Base-by-base conservation (phyloP, 2,888 invertebrate genomes). In the Diploptera punctata region DNA sequence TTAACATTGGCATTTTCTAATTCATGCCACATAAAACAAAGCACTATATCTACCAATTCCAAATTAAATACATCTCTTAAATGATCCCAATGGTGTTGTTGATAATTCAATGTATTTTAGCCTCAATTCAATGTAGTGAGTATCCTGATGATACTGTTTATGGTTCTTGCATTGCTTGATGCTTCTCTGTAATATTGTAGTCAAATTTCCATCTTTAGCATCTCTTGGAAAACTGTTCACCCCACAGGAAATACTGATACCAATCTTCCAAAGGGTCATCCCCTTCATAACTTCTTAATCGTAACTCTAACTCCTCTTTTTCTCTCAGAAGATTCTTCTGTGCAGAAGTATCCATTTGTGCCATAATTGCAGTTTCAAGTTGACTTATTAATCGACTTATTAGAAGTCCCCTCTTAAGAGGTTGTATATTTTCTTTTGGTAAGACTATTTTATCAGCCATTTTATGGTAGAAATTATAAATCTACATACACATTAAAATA, bases 201-300 rank as follows among this genome's bases (percentile, higher is more conserved):
- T 87, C 74, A 97, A 85, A 71, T 94, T 93, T 10, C 93, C 92
- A 79, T 95, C 94, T 79, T 91, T 92, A 2, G 96, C 96, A 81
- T 93, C 93, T 79, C 94, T 95, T 21, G 97, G 96, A 83, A 88
- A 97, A 79, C 92, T 98, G 97, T 80, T 98, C 97, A 67, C 95
- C 89, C 97, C 97, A 98, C 71, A 89, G 88, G 74, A 97, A 93
- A 80, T 97, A 97, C 74, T 91, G 90, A 80, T 92, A 93, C 93
- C 97, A 97, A 47, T 92, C 90, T 78, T 93, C 92, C 74, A 98
- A 82, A 0, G 96, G 96, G 84, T 98, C 98, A 74, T 92, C 88
- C 0, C 97, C 97, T 73, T 87, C 86, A 80, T 97, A 97, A 71
- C 89, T 89, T 74, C 90, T 87, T 75, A 98, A 91, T 69, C 89